Evolutionary conservation across 2,888 invertebrate genomes (phyloP), one percentile per base, ranked within the genome.

Genomic region (Pheosia tremula): DNA sequence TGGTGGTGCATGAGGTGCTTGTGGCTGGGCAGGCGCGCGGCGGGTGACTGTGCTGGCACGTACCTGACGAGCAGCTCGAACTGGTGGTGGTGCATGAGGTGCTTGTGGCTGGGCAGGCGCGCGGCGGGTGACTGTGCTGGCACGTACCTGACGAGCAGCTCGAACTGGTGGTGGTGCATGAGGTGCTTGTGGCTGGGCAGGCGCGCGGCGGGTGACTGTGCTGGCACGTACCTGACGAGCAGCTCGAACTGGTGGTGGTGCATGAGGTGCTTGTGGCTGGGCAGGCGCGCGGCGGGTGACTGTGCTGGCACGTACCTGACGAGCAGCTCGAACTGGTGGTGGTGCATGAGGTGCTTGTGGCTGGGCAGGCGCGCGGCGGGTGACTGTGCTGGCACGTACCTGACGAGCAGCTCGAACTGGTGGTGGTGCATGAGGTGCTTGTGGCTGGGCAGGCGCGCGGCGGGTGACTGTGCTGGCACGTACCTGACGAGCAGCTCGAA

Each of bases 181-280:
- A 98, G 96, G 0, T 98, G 98, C 86, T 98, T 98, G 88, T 98
- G 98, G 71, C 97, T 98, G 70, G 97, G 96, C 60, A 98, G 97
- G 74, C 98, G 97, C 67, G 96, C 96, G 24, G 97, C 96, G n/a
- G n/a, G n/a, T n/a, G n/a, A n/a, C n/a, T n/a, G 24, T 24, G 43
- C 9, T 9, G 43, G 43, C 43, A 9, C 24, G 41, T 41, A 53
- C 53, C 53, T 94, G 66, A 98, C 98, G 13, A 99, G 96, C 69
- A 99, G 95, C 88, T 99, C 99, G 90, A 99, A 99, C 94, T 99
- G 99, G 84, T 98, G 98, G 84, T 98, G 98, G 83, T 99, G 98
- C 72, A 99, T 93, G 94, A 98, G 96, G 0, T 98, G 98, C 86
- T 98, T 98, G 88, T 98, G 98, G 71, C 97, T 98, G 70, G 97